These are phyloP conservation scores for Gasterosteus aculeatus DNA, from an alignment of 2,113 vertebrate species.

Conservation along the genomic window DNA sequence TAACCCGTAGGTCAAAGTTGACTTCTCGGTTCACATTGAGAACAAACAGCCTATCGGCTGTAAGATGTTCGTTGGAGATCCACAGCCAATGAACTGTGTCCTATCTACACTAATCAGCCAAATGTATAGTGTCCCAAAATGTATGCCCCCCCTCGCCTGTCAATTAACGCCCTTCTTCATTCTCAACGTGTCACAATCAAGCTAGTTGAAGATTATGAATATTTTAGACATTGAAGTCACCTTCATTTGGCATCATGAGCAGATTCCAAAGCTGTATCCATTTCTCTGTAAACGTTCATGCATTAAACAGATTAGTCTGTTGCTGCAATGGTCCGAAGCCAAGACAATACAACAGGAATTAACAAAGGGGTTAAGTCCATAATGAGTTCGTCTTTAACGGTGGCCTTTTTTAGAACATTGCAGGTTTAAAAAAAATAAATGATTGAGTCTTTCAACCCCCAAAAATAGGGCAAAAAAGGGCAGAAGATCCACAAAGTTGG, in stretches of 20 bases:
- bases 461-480: background rate
- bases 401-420: background rate
- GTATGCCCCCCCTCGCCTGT: no score
- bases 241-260: background rate
- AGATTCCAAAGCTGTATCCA: background rate
- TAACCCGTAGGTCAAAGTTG: background rate
- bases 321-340: background rate
- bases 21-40: no score
- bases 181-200: no score
- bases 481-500: background rate
- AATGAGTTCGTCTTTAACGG: background rate
- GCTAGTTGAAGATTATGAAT: no score
- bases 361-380: background rate
- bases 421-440: background rate
- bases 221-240: background rate
- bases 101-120: no score
- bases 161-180: no score
- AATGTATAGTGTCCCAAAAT: no score
- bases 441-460: background rate
- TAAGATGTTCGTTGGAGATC: no score
- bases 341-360: background rate
- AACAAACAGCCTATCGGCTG: no score
- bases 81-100: no score
- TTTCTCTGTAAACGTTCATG: background rate
- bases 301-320: background rate